A percentile compares a stretch with the other conserved stretches of the same genome.
Conservation (phyloP, 2,888 invertebrate species). For the Colostygia pectinataria region DNA sequence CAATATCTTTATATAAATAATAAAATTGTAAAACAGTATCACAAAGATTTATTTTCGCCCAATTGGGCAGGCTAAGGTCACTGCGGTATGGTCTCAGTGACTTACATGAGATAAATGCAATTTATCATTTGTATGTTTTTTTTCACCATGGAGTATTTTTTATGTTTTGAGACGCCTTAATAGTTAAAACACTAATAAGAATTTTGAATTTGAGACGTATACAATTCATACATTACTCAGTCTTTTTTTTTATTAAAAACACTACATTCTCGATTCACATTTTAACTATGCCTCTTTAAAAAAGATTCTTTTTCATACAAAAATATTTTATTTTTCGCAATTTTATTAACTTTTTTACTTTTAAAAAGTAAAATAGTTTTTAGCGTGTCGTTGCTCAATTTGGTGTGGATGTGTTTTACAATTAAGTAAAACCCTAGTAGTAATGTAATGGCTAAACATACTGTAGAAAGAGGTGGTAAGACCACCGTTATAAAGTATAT, state of each 20-base stretch:
- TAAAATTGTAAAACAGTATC: too few relatives aligned
- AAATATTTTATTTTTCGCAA: constrained; percentile 61
- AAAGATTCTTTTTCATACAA: constrained; percentile 63
- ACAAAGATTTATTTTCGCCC: too few relatives aligned
- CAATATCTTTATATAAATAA: too few relatives aligned
- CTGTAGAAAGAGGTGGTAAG: constrained; percentile 72
- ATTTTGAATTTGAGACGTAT: constrained; percentile 10
- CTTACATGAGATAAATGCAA: too few relatives aligned
- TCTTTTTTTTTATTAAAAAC: constrained; percentile 26
- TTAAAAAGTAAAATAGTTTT: constrained; percentile 57
- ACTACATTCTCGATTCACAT: background rate
- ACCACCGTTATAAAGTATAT: constrained; percentile 78
- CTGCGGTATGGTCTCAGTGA: too few relatives aligned
- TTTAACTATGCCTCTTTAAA: constrained; percentile 47
- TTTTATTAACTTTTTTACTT: constrained; percentile 53
- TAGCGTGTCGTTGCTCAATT: constrained; percentile 51
- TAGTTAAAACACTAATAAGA: too few relatives aligned
- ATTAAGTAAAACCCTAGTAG: constrained; percentile 59
- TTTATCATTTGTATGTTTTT: too few relatives aligned
- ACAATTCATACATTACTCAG: constrained; percentile 35
- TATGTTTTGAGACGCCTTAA: too few relatives aligned
- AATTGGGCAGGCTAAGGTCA: too few relatives aligned
- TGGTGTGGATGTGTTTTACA: constrained; percentile 52
- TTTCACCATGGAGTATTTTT: too few relatives aligned
- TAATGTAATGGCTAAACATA: constrained; percentile 46